Evolutionary conservation across 2,113 vertebrate species (phyloP).

Genomic region (Hystrix cristata): DNA sequence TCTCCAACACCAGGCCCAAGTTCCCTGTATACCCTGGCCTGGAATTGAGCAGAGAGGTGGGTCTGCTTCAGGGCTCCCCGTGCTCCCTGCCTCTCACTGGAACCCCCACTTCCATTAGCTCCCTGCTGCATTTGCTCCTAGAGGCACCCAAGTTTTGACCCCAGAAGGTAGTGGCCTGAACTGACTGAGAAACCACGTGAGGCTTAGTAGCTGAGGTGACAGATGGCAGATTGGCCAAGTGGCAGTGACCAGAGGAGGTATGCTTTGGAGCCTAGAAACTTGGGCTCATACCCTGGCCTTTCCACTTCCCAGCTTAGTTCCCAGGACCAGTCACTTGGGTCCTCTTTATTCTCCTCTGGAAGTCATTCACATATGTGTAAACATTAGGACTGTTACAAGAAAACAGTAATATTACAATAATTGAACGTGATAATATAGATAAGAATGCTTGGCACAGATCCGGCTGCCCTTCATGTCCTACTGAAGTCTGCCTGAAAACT

Average conservation of each 20-base stretch:
- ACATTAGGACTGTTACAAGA: not conserved
- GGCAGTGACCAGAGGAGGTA: not conserved
- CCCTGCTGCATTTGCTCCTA: not conserved
- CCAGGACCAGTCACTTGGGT: not conserved
- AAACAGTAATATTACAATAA: too few relatives aligned
- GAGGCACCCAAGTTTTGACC: not conserved
- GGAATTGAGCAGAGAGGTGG: not conserved
- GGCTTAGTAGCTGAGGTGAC: not conserved
- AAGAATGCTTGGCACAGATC: not conserved
- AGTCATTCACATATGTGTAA: not conserved
- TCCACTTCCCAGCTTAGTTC: rapidly evolving
- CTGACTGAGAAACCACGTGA: not conserved
- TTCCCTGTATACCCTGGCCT: not conserved
- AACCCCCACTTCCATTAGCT: not conserved
- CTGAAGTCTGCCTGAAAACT: not conserved
- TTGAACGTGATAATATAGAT: not conserved
- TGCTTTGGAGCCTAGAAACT: not conserved
- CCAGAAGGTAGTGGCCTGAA: too few relatives aligned
- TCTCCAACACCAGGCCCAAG: rapidly evolving
- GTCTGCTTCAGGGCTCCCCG: rapidly evolving
- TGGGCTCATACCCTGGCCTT: not conserved
- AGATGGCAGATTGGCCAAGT: not conserved
- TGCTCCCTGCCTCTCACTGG: not conserved
- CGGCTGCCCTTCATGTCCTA: not conserved
- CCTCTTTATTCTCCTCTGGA: not conserved